Base-by-base conservation (phyloP, 1,140 invertebrate genomes). In the Apis florea region DNA sequence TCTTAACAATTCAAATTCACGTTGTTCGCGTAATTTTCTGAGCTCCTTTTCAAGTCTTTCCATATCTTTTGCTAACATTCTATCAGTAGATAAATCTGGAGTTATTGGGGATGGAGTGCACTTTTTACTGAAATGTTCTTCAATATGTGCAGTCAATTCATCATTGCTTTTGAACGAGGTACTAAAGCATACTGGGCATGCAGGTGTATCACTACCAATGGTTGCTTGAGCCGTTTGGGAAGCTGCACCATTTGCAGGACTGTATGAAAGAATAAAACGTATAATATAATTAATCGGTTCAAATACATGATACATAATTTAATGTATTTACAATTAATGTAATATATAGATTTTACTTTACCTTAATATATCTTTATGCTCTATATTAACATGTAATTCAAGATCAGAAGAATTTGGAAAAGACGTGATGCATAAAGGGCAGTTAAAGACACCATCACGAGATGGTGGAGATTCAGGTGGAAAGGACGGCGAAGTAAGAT, bases 311-410 rank as follows among this genome's bases (percentile, higher is more conserved):
- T 26, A 10, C 24, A 40, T 9, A 26, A 19, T 17, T 63, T 31
- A 31, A 9, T 40, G 17, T 63, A 19, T 5, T 9, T 15, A 26
- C 11, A 9, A 15, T 6, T 9, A 5, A 54, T 58, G 10, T 10
- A 21, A 59, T 17, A 13, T 54, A 21, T 19, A 64, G 26, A 59
- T 76, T 94, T 79, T 17, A 24, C 56, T 19, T 69, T 86, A 93
- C 93, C 96, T 96, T 11, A 96, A 93, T 83, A 96, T 95, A 92
- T 96, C 96, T 89, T 95, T 95, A 91, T 98, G 97, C 89, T 97
- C 96, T 40, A 97, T 96, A 92, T 98, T 98, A 0, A 98, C 97
- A 91, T 98, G 97, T 15, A 97, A 90, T 92, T 97, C 97, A 47
- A 98, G 94, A 90, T 97, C 97, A n/a, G 96, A 95, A 15, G 95